Conservation (phyloP, 2,888 invertebrate genomes). For the Drosophila yooni region DNA sequence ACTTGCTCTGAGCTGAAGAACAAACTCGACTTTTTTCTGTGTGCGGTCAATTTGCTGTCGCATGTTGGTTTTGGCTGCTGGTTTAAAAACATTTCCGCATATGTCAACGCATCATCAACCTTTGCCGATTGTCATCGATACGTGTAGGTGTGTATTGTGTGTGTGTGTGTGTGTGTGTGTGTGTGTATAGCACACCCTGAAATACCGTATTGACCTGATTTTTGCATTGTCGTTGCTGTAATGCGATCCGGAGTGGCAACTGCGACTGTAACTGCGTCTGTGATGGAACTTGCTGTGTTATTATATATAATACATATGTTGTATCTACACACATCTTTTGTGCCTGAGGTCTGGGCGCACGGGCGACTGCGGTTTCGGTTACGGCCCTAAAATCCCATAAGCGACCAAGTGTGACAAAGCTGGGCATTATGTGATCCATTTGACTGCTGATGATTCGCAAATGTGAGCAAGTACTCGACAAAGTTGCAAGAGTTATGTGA, state of each 20-base stretch:
- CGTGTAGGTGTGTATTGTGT: conserved; percentile 6
- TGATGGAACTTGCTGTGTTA: conserved; percentile 20
- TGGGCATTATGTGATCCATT: conserved; percentile 66
- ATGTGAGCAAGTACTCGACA: conserved; percentile 21
- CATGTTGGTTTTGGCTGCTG: conserved; percentile 31
- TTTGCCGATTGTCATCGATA: conserved; percentile 64
- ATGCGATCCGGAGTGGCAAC: conserved; percentile 47
- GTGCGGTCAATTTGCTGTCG: conserved; percentile 6
- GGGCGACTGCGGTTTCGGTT: conserved; percentile 34
- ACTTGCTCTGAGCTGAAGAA: background rate
- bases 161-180: conserved; percentile 11
- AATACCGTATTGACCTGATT: conserved; percentile 81
- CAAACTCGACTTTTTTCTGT: background rate
- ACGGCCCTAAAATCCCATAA: conserved; percentile 46
- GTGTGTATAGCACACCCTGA: conserved; percentile 48
- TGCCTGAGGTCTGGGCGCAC: conserved; percentile 10
- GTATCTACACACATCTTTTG: background rate
- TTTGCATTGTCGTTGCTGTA: conserved; percentile 59
- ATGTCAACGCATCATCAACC: conserved; percentile 43
- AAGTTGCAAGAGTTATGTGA: conserved; percentile 23
- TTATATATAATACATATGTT: conserved; percentile 22
- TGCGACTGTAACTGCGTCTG: conserved; percentile 10
- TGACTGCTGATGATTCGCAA: conserved; percentile 48
- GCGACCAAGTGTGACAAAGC: conserved; percentile 79
- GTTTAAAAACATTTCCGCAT: conserved; percentile 43